phyloP scores from a whole-genome alignment of 2,797 vertebrate species.

The Crenuchus spilurus region DNA sequence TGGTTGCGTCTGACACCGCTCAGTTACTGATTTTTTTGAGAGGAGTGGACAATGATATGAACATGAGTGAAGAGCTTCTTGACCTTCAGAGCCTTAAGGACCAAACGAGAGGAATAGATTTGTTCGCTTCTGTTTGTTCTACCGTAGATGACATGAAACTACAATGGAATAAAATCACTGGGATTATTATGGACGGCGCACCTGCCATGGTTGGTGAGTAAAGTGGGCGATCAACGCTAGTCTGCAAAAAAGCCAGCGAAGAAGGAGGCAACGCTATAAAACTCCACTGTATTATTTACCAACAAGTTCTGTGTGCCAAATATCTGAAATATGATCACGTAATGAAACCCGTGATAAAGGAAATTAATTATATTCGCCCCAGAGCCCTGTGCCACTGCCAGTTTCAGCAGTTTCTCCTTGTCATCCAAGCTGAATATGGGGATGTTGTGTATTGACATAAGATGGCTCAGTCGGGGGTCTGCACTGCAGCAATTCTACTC shows the following conservation, averaged over 20 bases:
- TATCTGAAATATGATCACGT: constrained; percentile 41
- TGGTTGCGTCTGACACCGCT: constrained; percentile 42
- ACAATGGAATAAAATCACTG: constrained; percentile 33
- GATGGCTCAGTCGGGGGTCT: constrained; percentile 32
- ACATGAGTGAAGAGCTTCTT: constrained; percentile 32
- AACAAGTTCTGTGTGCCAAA: constrained; percentile 50
- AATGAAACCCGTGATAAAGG: constrained; percentile 42
- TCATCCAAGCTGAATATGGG: constrained; percentile 53
- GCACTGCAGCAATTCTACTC: constrained; percentile 14
- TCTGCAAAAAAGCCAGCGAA: constrained; percentile 46
- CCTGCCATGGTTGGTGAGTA: constrained; percentile 38
- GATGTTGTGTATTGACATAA: constrained; percentile 16
- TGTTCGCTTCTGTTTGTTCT: constrained; percentile 32
- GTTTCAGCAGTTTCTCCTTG: constrained; percentile 46
- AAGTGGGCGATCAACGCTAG: constrained; percentile 32
- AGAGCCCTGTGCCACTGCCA: constrained; percentile 51
- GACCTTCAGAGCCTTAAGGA: constrained; percentile 40
- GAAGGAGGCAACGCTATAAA: constrained; percentile 40
- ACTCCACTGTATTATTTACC: constrained; percentile 55
- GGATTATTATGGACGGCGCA: constrained; percentile 35
- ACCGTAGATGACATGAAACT: constrained; percentile 24
- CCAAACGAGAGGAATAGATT: constrained; percentile 40
- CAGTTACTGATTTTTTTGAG: constrained; percentile 50
- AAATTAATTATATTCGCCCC: constrained; percentile 34
- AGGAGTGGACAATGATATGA: constrained; percentile 38